Evolutionary conservation across 2,888 invertebrate species (phyloP).

Genomic region (Chrysina gloriosa): DNA sequence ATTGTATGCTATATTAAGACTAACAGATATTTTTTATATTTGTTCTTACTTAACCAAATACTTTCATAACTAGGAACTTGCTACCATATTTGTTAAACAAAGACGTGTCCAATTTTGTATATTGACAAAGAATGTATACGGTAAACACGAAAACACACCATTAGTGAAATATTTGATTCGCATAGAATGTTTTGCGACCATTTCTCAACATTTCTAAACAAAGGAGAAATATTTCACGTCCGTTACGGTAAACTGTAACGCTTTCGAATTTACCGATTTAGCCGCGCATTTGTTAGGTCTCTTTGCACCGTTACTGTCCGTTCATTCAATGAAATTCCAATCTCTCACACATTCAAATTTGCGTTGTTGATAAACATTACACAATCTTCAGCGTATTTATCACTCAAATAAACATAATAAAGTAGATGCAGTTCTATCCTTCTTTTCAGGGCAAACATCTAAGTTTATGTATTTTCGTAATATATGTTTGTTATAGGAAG

Average conservation of each 20-base stretch:
- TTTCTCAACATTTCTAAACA: neutral
- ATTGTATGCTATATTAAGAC: no score
- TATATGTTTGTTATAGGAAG: no score
- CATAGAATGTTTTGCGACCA: neutral
- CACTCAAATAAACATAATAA: constrained; percentile 13
- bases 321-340: constrained; percentile 21
- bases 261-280: constrained; percentile 28
- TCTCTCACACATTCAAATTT: constrained; percentile 7
- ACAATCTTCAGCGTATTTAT: constrained; percentile 10
- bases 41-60: no score
- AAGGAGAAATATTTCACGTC: neutral
- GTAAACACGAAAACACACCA: neutral
- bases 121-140: no score
- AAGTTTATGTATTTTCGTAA: no score
- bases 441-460: neutral
- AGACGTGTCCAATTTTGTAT: no score
- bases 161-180: neutral
- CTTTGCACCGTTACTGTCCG: constrained; percentile 14
- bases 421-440: constrained; percentile 8
- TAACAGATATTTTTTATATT: no score
- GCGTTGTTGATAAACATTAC: neutral
- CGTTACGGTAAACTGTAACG: constrained; percentile 6
- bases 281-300: constrained; percentile 15
- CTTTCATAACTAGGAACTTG: no score
- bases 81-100: no score